Percentiles rank a stretch among this genome's conserved stretches.
Conservation (phyloP, 2,888 invertebrate genomes). For the Galeopsomyia nigrocyanea region DNA sequence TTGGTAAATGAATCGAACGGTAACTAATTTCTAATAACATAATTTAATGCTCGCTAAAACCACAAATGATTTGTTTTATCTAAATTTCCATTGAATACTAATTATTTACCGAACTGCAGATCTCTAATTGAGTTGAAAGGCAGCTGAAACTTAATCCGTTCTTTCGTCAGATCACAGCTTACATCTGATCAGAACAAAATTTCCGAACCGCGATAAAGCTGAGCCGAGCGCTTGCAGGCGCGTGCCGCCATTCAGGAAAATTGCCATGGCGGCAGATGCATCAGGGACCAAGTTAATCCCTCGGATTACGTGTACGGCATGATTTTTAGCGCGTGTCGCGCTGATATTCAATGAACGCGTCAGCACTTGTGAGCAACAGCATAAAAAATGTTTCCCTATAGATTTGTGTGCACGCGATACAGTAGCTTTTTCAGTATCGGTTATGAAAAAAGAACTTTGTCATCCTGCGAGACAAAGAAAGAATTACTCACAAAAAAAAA, state of each 20-base stretch:
- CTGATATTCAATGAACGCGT: conserved; percentile 28
- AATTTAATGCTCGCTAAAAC: no score
- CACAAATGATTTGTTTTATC: no score
- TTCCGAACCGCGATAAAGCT: conserved; percentile 3
- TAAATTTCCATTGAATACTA: no score
- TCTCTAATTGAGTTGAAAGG: no score
- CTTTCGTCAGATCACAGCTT: no score
- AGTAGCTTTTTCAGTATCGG: no score
- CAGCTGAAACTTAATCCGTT: no score
- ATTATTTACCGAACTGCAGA: no score
- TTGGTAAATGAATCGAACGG: no score
- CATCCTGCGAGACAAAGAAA: neutral
- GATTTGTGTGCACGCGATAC: neutral
- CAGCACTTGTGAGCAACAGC: neutral
- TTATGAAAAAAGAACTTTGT: neutral
- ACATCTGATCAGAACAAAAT: no score
- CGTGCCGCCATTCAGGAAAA: conserved; percentile 60
- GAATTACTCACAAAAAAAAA: neutral
- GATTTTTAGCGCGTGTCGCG: conserved; percentile 46
- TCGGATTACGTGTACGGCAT: conserved; percentile 59
- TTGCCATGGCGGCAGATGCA: conserved; percentile 61
- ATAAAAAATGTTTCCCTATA: conserved; percentile 14
- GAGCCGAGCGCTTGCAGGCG: conserved; percentile 47
- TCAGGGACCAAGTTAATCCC: conserved; percentile 59
- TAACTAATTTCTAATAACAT: no score